Base-by-base conservation (phyloP, 2,888 invertebrate genomes). In the Andrena trimmerana region DNA sequence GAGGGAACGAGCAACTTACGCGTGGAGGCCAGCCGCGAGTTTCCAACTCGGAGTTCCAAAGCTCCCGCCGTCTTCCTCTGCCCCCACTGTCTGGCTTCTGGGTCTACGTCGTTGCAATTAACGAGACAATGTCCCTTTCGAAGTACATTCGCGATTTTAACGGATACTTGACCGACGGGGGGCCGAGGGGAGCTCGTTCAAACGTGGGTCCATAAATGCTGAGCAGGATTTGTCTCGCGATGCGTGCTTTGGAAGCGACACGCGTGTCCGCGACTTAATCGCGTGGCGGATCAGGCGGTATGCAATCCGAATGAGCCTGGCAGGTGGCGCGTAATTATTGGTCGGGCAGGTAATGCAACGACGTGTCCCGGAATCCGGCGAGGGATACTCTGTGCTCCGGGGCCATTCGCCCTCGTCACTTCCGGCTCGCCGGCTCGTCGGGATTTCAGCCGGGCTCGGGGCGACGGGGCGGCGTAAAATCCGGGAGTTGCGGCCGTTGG, bases 381-480 rank as follows among this genome's bases (percentile, higher is more conserved):
- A 77, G 74, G 74, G 83, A 88, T 87, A 80, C 89, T 50, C 60
- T 10, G 20, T 24, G 57, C 69, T 65, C 71, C 5, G 54, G 27
- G 81, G 79, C 79, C 79, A 78, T 89, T 81, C 91, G 84, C 85
- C 72, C 86, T 84, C 86, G 89, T 91, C 91, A 89, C 90, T 92
- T 91, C 89, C 90, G 86, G 82, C 67, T 73, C 78, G 83, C 60
- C 84, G 85, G 81, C 68, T 88, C 76, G 77, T 52, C 77, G 87
- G 83, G 90, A 90, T 91, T 91, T 90, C 85, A 70, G 78, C 29
- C 24, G 42, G 27, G 71, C 66, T 73, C 27, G 36, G 60, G 31
- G 73, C 24, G 70, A 65, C 75, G 74, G 71, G 63, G 57, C 65
- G 54, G 24, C 52, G 76, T 78, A 78, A 83, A 83, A 78, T 83